Base-by-base conservation (phyloP, 1,140 invertebrate genomes). In the Littorina saxatilis region DNA sequence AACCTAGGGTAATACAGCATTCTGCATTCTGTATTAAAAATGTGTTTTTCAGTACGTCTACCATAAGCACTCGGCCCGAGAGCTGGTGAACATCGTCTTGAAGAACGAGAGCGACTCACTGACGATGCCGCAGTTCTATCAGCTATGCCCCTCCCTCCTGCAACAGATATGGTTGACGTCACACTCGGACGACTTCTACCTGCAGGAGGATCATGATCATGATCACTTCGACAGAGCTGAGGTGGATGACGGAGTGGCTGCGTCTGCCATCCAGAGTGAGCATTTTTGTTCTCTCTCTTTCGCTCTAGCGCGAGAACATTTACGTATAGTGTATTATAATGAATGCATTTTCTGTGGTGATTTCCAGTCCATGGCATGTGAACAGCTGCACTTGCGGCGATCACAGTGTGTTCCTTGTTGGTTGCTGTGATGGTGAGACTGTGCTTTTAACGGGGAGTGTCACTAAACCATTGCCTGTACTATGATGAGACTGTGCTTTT, bases 81-180 rank as follows among this genome's bases (percentile, higher is more conserved):
- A 78, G 55, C 52, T 78, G 29, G 55, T 78, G 35, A 27, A n/a
- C 39, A 1, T 66, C 23, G 58, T 66, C 23, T 27, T 78, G 35
- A 32, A 40, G 4, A 63, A 43, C 55, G 17, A 20, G 23, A 63
- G 55, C 7, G n/a, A 27, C 32, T 27, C 13, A 2, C 11, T 80
- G 29, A 37, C 13, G 13, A 43, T 72, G 39, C 43, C 70, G 78
- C 78, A 72, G 78, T 52, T 70, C 1, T 80, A 80, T 37, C 78
- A 68, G 63, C 40, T 80, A 66, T 80, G 78, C 43, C 78, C 78
- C 1, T 40, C 63, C 29, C 63, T 80, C 39, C 40, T 80, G 15
- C 63, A 80, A 43, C 63, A 80, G 78, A n/a, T 80, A 13, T 39
- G 47, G 40, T 11, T 63, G 37, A 27, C 55, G 2, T 40, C 55